A percentile compares a stretch with the other conserved stretches of the same genome.
Evolutionary conservation across 35 echinoderm and acorn worm genomes (phyloP).

Genomic region (Heliocidaris erythrogramma): DNA sequence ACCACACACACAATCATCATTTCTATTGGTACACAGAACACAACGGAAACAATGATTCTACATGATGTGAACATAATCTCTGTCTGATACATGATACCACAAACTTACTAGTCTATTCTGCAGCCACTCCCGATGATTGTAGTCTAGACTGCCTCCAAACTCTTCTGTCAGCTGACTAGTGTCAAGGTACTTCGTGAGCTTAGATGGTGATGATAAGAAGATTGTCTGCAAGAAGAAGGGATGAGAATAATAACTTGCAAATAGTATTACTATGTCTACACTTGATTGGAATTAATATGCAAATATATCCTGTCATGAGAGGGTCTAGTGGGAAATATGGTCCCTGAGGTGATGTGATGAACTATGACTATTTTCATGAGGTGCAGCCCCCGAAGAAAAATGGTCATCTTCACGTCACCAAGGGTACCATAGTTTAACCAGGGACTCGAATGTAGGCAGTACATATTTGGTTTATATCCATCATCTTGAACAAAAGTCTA

Average conservation of each 20-base stretch:
- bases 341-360: too few relatives aligned
- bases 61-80: conserved; percentile 7
- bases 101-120: conserved; percentile 88
- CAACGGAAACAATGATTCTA: background rate
- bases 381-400: too few relatives aligned
- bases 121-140: conserved; percentile 93
- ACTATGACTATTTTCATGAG: too few relatives aligned
- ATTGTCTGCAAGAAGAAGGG: conserved; percentile 63
- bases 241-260: conserved; percentile 35
- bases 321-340: too few relatives aligned
- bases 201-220: conserved; percentile 59
- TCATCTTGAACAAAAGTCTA: too few relatives aligned
- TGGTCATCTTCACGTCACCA: too few relatives aligned
- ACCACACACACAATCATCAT: background rate
- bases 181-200: conserved; percentile 80
- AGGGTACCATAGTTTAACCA: too few relatives aligned
- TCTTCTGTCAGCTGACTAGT: conserved; percentile 81
- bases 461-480: too few relatives aligned
- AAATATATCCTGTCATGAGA: too few relatives aligned
- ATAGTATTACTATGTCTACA: too few relatives aligned
- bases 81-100: background rate
- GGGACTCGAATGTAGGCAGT: too few relatives aligned
- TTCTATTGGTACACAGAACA: background rate
- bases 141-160: conserved; percentile 84
- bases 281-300: too few relatives aligned